Conservation (phyloP, 2,888 invertebrate genomes). For the Flabesymbios commensalis region DNA sequence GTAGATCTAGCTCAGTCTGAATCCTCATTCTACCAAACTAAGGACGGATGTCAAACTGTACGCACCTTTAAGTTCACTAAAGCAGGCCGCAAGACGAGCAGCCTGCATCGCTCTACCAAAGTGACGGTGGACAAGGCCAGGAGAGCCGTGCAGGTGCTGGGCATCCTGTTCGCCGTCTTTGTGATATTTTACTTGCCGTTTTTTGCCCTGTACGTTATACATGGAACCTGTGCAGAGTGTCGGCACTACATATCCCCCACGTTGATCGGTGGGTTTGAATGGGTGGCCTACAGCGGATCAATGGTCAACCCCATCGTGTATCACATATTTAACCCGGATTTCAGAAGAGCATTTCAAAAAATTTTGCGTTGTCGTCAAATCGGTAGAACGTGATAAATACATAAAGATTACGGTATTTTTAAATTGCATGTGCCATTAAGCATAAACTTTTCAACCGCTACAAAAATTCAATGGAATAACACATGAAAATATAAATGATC, state of each 20-base stretch:
- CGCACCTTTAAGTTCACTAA: slow-evolving; percentile 10
- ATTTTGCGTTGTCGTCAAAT: slow-evolving; percentile 31
- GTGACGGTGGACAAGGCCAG: slow-evolving; percentile 31
- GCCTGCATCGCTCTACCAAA: not conserved
- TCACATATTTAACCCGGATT: slow-evolving; percentile 43
- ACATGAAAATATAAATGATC: too few relatives aligned
- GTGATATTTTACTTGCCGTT: slow-evolving; percentile 42
- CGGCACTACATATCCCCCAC: slow-evolving; percentile 25
- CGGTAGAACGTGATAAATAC: not conserved
- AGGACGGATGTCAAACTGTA: not conserved
- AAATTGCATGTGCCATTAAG: too few relatives aligned
- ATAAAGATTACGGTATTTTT: too few relatives aligned
- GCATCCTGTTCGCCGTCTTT: slow-evolving; percentile 41
- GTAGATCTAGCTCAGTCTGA: not conserved
- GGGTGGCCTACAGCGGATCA: slow-evolving; percentile 40
- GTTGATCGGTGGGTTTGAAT: slow-evolving; percentile 33
- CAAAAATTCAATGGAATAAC: too few relatives aligned
- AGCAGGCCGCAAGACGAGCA: not conserved
- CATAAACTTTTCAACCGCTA: too few relatives aligned
- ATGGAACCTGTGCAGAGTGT: slow-evolving; percentile 30
- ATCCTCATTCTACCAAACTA: not conserved
- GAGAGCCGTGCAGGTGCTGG: slow-evolving; percentile 41
- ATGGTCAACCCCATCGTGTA: slow-evolving; percentile 43
- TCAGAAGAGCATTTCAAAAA: slow-evolving; percentile 38
- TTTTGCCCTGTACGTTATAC: slow-evolving; percentile 38